These are phyloP conservation scores for Ceratothoa steindachneri DNA, from an alignment of 2,888 invertebrate genomes.

Conservation along the genomic window DNA sequence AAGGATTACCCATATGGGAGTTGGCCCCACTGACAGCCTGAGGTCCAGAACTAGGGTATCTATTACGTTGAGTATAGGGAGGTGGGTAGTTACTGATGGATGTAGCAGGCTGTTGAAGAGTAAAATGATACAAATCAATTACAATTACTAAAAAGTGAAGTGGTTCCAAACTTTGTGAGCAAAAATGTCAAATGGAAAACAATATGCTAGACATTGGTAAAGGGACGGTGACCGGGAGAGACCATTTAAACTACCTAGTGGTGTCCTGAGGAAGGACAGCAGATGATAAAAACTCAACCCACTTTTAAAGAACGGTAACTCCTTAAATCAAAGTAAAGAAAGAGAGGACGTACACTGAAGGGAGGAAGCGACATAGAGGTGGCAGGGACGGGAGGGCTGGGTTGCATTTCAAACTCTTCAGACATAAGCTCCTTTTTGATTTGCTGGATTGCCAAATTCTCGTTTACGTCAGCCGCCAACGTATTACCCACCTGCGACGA, in stretches of 20 bases:
- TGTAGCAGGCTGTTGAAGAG: slow-evolving; percentile 19
- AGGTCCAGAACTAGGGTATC: slow-evolving; percentile 37
- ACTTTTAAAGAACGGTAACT: no score
- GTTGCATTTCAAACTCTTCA: slow-evolving; percentile 24
- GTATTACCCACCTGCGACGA: no score
- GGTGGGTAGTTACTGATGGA: slow-evolving; percentile 35
- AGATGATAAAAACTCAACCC: no score
- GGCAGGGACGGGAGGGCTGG: neutral
- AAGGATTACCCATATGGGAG: neutral
- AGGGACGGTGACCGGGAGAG: no score
- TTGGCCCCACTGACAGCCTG: neutral
- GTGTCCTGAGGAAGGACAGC: no score
- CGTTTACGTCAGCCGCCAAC: slow-evolving; percentile 14
- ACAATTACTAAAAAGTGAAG: neutral
- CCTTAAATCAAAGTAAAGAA: no score
- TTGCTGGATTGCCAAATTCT: slow-evolving; percentile 35
- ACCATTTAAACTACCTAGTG: no score
- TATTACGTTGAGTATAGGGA: slow-evolving; percentile 20
- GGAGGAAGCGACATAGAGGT: neutral
- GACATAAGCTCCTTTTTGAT: slow-evolving; percentile 37
- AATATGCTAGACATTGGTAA: no score
- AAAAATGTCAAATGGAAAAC: neutral
- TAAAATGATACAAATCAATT: no score
- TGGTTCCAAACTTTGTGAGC: neutral
- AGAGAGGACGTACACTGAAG: neutral